A percentile compares a stretch with the other conserved stretches of the same genome.
These are phyloP conservation scores for Upupa epops DNA, from an alignment of 2,113 vertebrate genomes.

Conservation along the genomic window DNA sequence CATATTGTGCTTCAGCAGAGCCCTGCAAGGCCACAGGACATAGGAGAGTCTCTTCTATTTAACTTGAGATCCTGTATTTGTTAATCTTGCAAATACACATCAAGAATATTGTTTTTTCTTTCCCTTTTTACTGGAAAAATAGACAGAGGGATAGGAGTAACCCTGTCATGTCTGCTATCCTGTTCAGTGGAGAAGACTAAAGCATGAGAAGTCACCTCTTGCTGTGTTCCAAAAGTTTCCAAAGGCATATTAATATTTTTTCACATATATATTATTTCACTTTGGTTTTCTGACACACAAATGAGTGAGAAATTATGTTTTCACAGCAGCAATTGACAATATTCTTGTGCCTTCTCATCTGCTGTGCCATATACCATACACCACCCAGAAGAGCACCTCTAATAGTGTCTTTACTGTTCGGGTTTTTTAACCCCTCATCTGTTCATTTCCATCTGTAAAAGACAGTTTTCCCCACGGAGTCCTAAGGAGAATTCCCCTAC, in stretches of 20 bases:
- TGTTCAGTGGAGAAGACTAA: background rate
- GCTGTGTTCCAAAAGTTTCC: background rate
- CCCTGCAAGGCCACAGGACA: background rate
- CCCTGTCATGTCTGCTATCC: background rate
- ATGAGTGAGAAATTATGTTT: background rate
- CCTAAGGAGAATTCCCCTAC: fast-evolving
- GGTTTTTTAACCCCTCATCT: background rate
- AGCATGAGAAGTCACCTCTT: background rate
- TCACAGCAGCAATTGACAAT: background rate
- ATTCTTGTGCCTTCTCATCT: background rate
- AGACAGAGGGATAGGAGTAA: background rate
- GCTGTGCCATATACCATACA: background rate
- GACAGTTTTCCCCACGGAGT: background rate
- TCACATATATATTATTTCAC: background rate
- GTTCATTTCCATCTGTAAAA: background rate
- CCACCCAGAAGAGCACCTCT: background rate
- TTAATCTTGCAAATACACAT: background rate
- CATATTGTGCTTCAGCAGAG: background rate
- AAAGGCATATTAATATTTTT: background rate
- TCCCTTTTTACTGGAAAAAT: background rate
- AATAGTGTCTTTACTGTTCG: background rate
- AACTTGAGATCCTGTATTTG: background rate
- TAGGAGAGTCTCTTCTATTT: background rate
- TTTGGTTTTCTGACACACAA: background rate
- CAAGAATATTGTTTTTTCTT: background rate